Conservation (phyloP, 2,888 invertebrate genomes). For the Hirtodrosophila duncani region DNA sequence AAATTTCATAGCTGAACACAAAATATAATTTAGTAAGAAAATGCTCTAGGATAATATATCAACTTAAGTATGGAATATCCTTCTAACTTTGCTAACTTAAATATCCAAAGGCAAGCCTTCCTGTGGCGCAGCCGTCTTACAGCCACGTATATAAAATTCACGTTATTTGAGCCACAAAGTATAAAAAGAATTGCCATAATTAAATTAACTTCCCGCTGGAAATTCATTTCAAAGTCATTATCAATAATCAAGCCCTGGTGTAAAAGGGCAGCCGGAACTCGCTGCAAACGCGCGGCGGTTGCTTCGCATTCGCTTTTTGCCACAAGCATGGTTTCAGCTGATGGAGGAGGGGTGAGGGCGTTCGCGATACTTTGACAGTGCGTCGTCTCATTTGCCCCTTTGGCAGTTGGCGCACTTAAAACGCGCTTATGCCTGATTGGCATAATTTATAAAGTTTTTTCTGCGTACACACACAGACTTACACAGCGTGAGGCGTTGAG, state of each 20-base stretch:
- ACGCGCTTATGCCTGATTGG: conserved; percentile 66
- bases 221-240: conserved; percentile 68
- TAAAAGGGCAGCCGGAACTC: conserved; percentile 4
- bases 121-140: no score
- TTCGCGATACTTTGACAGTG: not conserved
- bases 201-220: conserved; percentile 62
- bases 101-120: no score
- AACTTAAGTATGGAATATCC: no score
- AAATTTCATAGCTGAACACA: no score
- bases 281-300: conserved; percentile 7
- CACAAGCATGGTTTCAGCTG: not conserved
- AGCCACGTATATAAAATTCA: conserved; percentile 24
- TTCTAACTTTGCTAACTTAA: conserved; percentile 1
- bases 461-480: conserved; percentile 7
- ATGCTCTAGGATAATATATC: no score
- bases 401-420: conserved; percentile 58
- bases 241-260: conserved; percentile 52
- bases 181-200: conserved; percentile 58
- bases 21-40: no score
- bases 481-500: not conserved
- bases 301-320: conserved; percentile 5
- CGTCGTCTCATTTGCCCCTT: conserved; percentile 25
- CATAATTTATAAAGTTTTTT: conserved; percentile 65
- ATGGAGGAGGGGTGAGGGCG: not conserved
- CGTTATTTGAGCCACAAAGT: conserved; percentile 16